Evolutionary conservation across 2,797 vertebrate species (phyloP).

Genomic region (Taenioides sp.): DNA sequence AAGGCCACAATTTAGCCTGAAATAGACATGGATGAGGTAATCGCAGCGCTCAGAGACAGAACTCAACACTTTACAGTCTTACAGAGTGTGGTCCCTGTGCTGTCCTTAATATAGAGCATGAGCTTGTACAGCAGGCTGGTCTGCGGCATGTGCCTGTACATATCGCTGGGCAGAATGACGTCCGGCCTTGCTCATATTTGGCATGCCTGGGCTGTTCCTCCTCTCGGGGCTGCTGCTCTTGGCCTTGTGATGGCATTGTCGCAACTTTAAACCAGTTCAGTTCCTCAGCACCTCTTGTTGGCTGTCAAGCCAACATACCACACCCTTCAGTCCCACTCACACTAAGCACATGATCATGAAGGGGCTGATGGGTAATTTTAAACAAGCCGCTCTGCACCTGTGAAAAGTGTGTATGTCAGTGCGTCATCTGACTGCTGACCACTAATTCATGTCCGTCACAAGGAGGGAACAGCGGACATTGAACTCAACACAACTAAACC

Average conservation of each 20-base stretch:
- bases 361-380: constrained; percentile 30
- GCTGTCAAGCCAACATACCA: constrained; percentile 41
- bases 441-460: constrained; percentile 42
- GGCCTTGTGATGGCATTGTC: constrained; percentile 66
- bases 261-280: constrained; percentile 67
- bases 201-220: constrained; percentile 59
- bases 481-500: constrained; percentile 27
- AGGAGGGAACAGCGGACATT: constrained; percentile 35
- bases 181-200: constrained; percentile 64
- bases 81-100: constrained; percentile 23
- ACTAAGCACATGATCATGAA: constrained; percentile 21
- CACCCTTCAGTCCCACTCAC: constrained; percentile 21
- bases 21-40: constrained; percentile 5
- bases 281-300: constrained; percentile 29
- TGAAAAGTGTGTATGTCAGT: background rate
- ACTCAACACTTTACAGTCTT: constrained; percentile 1
- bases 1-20: background rate
- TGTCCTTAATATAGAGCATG: constrained; percentile 60
- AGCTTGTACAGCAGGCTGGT: constrained; percentile 50
- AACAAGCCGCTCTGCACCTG: constrained; percentile 34
- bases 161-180: constrained; percentile 61
- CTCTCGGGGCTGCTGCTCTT: constrained; percentile 44
- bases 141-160: constrained; percentile 40
- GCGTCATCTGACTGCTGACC: constrained; percentile 46
- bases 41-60: background rate